phyloP scores from a whole-genome alignment of 2,797 vertebrate genomes.

The Eremophila alpestris region DNA sequence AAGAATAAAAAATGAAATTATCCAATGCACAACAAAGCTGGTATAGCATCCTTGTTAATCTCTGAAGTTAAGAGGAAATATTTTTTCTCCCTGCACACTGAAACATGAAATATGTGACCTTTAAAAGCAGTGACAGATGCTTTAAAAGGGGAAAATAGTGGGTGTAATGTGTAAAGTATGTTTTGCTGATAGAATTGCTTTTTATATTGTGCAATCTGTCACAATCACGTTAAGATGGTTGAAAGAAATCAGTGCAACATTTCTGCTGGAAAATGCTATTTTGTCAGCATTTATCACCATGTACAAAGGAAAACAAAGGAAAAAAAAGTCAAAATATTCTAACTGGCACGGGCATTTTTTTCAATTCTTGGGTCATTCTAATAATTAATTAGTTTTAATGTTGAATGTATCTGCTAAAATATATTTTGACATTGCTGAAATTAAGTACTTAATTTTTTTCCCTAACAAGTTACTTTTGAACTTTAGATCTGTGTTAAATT shows the following conservation, averaged over 20 bases:
- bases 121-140: conserved; percentile 47
- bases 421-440: neutral
- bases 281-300: conserved; percentile 4
- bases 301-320: neutral
- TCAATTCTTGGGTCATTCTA: neutral
- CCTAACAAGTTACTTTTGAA: neutral
- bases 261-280: neutral
- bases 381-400: neutral
- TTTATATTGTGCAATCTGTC: conserved; percentile 46
- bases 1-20: conserved; percentile 22
- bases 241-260: neutral
- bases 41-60: neutral
- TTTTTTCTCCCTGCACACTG: neutral
- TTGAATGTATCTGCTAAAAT: neutral
- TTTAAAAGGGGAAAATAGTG: conserved; percentile 20
- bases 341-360: neutral
- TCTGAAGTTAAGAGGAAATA: neutral
- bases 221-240: neutral
- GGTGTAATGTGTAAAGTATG: neutral
- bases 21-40: neutral
- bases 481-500: neutral
- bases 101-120: conserved; percentile 46
- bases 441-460: neutral
- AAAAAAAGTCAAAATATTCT: neutral
- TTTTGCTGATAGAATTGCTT: conserved; percentile 50